These are phyloP conservation scores for Leptarthrus brevirostris DNA, from an alignment of 2,888 invertebrate species.

Conservation along the genomic window DNA sequence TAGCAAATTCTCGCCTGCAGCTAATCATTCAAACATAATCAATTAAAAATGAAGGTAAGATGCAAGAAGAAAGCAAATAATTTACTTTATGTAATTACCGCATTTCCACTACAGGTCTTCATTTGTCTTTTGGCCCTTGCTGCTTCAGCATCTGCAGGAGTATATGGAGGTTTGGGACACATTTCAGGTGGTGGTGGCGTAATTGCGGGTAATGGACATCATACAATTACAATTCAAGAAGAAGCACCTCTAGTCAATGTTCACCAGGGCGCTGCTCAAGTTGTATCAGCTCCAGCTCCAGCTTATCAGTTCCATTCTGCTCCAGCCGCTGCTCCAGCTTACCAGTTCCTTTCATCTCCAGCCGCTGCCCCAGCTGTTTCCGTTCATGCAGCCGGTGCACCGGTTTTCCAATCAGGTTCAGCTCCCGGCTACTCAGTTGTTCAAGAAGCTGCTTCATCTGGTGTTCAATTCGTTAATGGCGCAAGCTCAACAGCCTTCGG, in stretches of 20 bases:
- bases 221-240: conserved; percentile 38
- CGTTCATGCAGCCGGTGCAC: no score
- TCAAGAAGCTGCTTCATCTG: conserved; percentile 8
- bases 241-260: neutral
- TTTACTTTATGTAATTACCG: neutral
- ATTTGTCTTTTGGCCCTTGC: neutral
- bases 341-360: neutral
- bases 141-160: conserved; percentile 4
- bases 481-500: neutral
- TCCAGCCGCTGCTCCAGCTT: neutral
- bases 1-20: neutral
- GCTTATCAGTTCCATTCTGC: neutral
- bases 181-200: neutral
- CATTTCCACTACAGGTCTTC: neutral
- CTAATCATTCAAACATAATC: neutral
- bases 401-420: no score
- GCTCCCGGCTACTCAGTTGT: neutral
- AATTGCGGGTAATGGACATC: neutral
- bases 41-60: neutral
- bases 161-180: neutral
- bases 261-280: neutral
- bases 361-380: neutral
- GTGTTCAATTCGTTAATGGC: neutral
- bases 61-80: neutral
- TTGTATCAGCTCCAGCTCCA: neutral